Evolutionary conservation across 1,140 invertebrate genomes (phyloP).

Genomic region (Zaprionus ornatus): DNA sequence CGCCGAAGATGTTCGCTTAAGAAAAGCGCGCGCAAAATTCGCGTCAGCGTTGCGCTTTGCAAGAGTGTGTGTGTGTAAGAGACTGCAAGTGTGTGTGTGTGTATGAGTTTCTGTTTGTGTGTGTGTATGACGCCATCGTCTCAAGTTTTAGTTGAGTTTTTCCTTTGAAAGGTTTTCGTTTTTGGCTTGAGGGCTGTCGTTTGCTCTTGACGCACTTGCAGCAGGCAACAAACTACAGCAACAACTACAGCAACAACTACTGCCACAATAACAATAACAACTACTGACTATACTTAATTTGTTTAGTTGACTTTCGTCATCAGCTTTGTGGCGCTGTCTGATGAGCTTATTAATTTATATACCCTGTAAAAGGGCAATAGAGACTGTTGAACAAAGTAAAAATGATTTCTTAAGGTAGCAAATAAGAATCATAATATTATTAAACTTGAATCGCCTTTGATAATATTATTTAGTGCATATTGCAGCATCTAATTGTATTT

Average conservation of each 20-base stretch:
- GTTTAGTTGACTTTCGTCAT: constrained; percentile 50
- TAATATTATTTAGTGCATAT: too few species aligned
- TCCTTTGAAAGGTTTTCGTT: constrained; percentile 55
- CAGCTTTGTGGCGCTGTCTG: constrained; percentile 37
- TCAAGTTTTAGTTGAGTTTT: constrained; percentile 68
- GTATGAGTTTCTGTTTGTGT: neutral
- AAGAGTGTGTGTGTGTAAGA: constrained; percentile 5
- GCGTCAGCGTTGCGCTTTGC: constrained; percentile 34
- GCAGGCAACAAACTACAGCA: neutral
- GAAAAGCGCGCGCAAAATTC: constrained; percentile 77
- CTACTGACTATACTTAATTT: constrained; percentile 39
- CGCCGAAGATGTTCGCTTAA: constrained; percentile 69
- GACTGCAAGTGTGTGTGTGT: neutral
- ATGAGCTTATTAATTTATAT: constrained; percentile 41
- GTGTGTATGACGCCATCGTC: constrained; percentile 46
- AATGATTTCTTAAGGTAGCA: neutral
- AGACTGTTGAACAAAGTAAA: neutral
- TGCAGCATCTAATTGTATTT: fast-evolving
- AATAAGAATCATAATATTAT: too few species aligned
- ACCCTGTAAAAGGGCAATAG: neutral
- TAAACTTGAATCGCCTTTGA: too few species aligned
- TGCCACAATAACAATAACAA: constrained; percentile 11
- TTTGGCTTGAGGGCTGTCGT: constrained; percentile 18
- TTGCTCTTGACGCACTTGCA: constrained; percentile 54
- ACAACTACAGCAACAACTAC: constrained; percentile 14